These are phyloP conservation scores for Oryzias sinensis DNA, from an alignment of 2,797 vertebrate genomes.

Conservation along the genomic window DNA sequence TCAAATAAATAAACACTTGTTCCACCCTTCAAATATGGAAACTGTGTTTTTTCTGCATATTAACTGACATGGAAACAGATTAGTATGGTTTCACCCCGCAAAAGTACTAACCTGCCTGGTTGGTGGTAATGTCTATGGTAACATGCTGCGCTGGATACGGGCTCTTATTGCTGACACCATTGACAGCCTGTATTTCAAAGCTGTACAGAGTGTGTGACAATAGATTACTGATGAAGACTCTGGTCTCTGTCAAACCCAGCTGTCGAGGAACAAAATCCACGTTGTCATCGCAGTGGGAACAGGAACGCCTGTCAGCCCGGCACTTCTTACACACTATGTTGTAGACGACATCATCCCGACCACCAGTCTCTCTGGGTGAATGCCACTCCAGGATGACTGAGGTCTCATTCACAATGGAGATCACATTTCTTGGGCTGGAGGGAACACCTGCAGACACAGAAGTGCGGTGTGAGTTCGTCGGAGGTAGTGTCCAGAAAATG, in stretches of 20 bases:
- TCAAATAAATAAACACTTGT: neutral
- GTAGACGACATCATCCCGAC: conserved; percentile 93
- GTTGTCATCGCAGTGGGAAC: conserved; percentile 96
- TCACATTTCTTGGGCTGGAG: conserved; percentile 93
- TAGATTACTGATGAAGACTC: conserved; percentile 95
- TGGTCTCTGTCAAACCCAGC: conserved; percentile 89
- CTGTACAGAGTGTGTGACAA: conserved; percentile 95
- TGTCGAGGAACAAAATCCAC: conserved; percentile 95
- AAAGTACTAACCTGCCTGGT: conserved; percentile 89
- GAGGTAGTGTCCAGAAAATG: neutral
- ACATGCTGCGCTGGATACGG: conserved; percentile 93
- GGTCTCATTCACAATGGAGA: conserved; percentile 96
- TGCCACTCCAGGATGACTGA: conserved; percentile 98
- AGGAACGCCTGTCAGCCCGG: conserved; percentile 85
- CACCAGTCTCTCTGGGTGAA: conserved; percentile 89
- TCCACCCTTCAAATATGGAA: too few relatives aligned
- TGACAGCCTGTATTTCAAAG: conserved; percentile 96
- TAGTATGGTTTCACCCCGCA: neutral
- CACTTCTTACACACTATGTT: conserved; percentile 98
- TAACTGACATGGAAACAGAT: too few relatives aligned
- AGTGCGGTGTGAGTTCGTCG: neutral
- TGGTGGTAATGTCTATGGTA: conserved; percentile 97
- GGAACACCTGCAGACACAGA: conserved; percentile 83
- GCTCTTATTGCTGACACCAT: conserved; percentile 94
- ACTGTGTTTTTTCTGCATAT: too few relatives aligned